Conservation (phyloP, 92 coral and sea anemone genomes). For the Blastomussa wellsi region DNA sequence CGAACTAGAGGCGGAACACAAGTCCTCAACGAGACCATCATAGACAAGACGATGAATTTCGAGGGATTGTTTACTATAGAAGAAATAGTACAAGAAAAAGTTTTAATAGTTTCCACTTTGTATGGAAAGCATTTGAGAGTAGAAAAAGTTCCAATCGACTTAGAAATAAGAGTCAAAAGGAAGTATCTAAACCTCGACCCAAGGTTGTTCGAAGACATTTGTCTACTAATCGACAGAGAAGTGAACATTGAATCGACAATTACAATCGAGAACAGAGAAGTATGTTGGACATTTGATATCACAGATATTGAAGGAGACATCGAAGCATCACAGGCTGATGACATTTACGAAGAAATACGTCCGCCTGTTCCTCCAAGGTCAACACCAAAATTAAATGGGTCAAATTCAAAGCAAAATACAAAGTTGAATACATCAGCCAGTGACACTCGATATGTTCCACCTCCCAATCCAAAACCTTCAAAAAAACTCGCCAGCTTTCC, state of each 20-base stretch:
- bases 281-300: constrained; percentile 29
- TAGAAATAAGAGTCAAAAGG: constrained; percentile 16
- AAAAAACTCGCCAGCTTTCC: not conserved
- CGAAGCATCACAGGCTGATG: not conserved
- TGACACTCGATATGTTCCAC: constrained; percentile 11
- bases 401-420: not conserved
- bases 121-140: not conserved
- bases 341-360: not conserved
- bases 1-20: not conserved
- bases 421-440: not conserved
- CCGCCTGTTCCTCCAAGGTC: constrained; percentile 32
- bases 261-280: not conserved
- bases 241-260: constrained; percentile 16
- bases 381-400: not conserved
- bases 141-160: constrained; percentile 16
- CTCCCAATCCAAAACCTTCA: not conserved
- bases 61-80: constrained; percentile 12
- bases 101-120: constrained; percentile 16
- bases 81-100: constrained; percentile 14
- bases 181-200: not conserved
- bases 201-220: constrained; percentile 6
- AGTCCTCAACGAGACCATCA: not conserved
- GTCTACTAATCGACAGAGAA: constrained; percentile 11
- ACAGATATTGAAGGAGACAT: not conserved
- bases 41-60: not conserved